Conservation (phyloP, 2,888 invertebrate genomes). For the Eurytoma californica region DNA sequence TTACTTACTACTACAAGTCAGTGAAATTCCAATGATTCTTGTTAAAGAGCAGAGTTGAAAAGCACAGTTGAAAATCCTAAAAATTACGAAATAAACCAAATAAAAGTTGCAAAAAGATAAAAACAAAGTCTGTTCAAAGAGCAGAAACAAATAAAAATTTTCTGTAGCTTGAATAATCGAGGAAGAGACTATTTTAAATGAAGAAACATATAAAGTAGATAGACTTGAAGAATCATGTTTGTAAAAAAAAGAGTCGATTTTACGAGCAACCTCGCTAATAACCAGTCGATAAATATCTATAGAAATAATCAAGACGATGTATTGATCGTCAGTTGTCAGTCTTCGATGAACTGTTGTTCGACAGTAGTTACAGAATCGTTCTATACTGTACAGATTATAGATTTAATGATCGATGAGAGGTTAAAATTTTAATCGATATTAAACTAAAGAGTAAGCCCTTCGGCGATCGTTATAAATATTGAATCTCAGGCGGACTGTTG, state of each 20-base stretch:
- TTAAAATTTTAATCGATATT: constrained; percentile 1
- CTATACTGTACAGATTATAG: constrained; percentile 1
- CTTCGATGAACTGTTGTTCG: constrained; percentile 23
- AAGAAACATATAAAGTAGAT: constrained; percentile 32
- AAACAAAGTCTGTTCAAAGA: too few relatives aligned
- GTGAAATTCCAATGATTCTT: too few relatives aligned
- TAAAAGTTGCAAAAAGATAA: too few relatives aligned
- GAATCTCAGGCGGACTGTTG: neutral
- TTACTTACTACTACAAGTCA: too few relatives aligned
- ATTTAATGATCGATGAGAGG: too few relatives aligned
- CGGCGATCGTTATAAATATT: constrained; percentile 32
- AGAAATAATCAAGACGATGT: too few relatives aligned
- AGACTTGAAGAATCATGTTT: constrained; percentile 26
- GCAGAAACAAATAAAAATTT: too few relatives aligned
- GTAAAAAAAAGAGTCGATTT: neutral
- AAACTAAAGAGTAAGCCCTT: constrained; percentile 11
- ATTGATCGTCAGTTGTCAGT: constrained; percentile 8
- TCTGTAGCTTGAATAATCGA: neutral
- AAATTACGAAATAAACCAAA: too few relatives aligned
- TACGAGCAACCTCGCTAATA: too few relatives aligned
- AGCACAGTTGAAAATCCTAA: too few relatives aligned
- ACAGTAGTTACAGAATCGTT: constrained; percentile 3
- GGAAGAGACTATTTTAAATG: constrained; percentile 33
- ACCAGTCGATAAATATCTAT: too few relatives aligned
- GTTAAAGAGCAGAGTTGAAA: too few relatives aligned